Conservation (phyloP, 2,888 invertebrate species). For the Tetragonisca angustula region DNA sequence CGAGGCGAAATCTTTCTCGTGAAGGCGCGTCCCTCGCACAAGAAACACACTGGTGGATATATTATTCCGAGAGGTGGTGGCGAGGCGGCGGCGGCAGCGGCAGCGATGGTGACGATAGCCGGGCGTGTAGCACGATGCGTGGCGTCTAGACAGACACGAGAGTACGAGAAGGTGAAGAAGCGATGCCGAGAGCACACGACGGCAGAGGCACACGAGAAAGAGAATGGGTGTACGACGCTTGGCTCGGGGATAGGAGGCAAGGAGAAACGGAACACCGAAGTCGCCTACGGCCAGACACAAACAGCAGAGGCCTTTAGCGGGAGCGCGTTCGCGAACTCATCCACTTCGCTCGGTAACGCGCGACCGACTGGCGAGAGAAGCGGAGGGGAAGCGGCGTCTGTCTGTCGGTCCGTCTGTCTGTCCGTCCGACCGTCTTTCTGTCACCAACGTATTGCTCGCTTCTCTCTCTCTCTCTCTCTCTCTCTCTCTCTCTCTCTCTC, state of each 20-base stretch:
- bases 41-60: slow-evolving; percentile 53
- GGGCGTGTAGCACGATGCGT: slow-evolving; percentile 34
- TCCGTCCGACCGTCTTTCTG: slow-evolving; percentile 65
- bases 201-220: slow-evolving; percentile 21
- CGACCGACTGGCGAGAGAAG: slow-evolving; percentile 78
- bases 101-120: not conserved
- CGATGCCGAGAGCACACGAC: not conserved
- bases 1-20: slow-evolving; percentile 42
- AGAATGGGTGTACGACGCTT: not conserved
- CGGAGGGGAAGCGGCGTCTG: slow-evolving; percentile 68
- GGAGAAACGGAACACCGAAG: slow-evolving; percentile 40
- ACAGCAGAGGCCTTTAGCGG: slow-evolving; percentile 59
- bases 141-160: slow-evolving; percentile 53
- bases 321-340: slow-evolving; percentile 78
- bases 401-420: slow-evolving; percentile 62
- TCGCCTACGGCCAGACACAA: slow-evolving; percentile 24
- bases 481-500: not conserved
- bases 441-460: slow-evolving; percentile 62
- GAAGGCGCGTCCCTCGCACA: slow-evolving; percentile 42
- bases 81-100: not conserved
- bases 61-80: slow-evolving; percentile 27
- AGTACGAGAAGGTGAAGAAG: slow-evolving; percentile 25
- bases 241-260: slow-evolving; percentile 26
- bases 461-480: no score
- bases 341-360: slow-evolving; percentile 81